Percentiles rank a stretch among this genome's conserved stretches.
These are phyloP conservation scores for Canis aureus DNA, from an alignment of 2,113 vertebrate genomes.

Conservation along the genomic window DNA sequence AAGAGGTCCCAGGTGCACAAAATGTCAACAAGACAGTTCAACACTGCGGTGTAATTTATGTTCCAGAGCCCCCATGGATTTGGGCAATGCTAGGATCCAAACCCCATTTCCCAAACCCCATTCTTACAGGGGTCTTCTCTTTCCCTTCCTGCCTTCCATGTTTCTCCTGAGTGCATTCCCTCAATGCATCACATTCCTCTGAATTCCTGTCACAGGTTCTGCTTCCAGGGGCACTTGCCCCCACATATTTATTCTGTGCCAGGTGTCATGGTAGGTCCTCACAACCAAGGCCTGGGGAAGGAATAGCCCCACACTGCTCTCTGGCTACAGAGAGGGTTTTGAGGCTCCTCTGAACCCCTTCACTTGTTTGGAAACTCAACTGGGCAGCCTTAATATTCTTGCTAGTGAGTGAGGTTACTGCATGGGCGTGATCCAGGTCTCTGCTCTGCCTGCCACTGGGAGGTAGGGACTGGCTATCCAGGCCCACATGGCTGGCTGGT, in stretches of 20 bases:
- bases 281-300: neutral
- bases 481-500: neutral
- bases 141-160: neutral
- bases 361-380: neutral
- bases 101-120: neutral
- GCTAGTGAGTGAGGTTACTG: neutral
- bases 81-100: neutral
- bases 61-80: neutral
- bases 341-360: neutral
- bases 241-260: neutral
- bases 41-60: neutral
- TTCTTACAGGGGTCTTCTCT: neutral
- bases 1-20: neutral
- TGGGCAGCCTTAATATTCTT: neutral
- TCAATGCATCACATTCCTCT: neutral
- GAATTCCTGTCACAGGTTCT: neutral
- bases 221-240: neutral
- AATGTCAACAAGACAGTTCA: neutral
- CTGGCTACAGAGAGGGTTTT: neutral
- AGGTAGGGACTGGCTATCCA: neutral
- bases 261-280: neutral
- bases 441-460: neutral
- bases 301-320: neutral
- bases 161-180: neutral
- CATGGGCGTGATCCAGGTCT: neutral